Conservation (phyloP, 2,888 invertebrate species). For the Eucriotettix oculatus region DNA sequence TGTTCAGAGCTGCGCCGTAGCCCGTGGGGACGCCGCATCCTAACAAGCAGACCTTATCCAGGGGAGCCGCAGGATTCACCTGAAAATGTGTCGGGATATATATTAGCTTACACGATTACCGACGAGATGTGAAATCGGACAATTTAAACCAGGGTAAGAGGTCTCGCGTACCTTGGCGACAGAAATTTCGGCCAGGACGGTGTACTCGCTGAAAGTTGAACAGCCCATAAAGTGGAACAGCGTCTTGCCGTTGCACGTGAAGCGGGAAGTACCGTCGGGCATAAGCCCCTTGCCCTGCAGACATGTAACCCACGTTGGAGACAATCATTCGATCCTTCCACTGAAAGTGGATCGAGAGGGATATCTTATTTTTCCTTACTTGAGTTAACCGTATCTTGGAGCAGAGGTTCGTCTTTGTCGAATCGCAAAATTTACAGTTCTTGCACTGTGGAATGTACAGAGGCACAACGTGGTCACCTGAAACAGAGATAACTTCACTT, state of each 20-base stretch:
- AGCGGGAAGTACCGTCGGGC: conserved; percentile 82
- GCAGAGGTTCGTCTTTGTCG: conserved; percentile 92
- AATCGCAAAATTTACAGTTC: conserved; percentile 91
- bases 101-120: too few relatives aligned
- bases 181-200: conserved; percentile 88
- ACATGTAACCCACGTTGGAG: not conserved
- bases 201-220: conserved; percentile 86
- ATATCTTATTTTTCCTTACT: conserved; percentile 11
- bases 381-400: conserved; percentile 77
- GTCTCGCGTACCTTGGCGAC: conserved; percentile 90
- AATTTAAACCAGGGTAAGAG: too few relatives aligned
- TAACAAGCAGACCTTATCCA: conserved; percentile 75
- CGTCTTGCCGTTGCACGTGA: conserved; percentile 62
- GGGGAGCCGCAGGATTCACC: conserved; percentile 39
- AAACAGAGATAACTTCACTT: conserved; percentile 11
- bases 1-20: conserved; percentile 85
- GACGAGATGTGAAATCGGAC: too few relatives aligned
- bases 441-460: conserved; percentile 93
- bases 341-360: too few relatives aligned
- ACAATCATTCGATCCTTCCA: not conserved
- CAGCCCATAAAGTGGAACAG: conserved; percentile 93
- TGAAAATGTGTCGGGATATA: too few relatives aligned
- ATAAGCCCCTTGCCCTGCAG: conserved; percentile 63
- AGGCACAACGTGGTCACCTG: conserved; percentile 92
- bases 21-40: conserved; percentile 94